These are phyloP conservation scores for Papilio machaon DNA, from an alignment of 1,140 invertebrate genomes.

Conservation along the genomic window DNA sequence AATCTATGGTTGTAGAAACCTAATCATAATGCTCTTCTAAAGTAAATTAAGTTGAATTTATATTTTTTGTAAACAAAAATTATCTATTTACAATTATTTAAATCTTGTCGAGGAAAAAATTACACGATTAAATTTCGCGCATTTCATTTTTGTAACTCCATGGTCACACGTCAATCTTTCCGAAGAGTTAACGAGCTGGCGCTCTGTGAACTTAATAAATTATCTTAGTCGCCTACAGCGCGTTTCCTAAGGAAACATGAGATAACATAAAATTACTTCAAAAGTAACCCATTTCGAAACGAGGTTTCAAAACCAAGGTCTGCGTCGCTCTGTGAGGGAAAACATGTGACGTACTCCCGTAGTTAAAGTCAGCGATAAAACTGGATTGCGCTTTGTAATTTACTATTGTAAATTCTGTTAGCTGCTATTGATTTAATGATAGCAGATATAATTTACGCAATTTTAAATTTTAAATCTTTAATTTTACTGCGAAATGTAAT, in stretches of 20 bases:
- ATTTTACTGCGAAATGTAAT: conserved; percentile 7
- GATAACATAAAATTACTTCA: conserved; percentile 66
- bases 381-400: conserved; percentile 41
- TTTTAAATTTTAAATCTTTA: conserved; percentile 31
- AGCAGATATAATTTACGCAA: conserved; percentile 12
- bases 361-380: conserved; percentile 52
- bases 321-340: conserved; percentile 45
- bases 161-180: conserved; percentile 46
- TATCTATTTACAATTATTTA: not conserved
- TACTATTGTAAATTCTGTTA: conserved; percentile 36
- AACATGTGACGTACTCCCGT: conserved; percentile 48
- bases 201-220: conserved; percentile 67
- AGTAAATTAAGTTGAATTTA: not conserved
- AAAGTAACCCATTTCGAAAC: conserved; percentile 62
- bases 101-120: not conserved
- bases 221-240: conserved; percentile 54
- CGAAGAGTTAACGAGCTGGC: conserved; percentile 49
- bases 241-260: conserved; percentile 51
- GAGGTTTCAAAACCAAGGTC: conserved; percentile 62
- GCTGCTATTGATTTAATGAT: conserved; percentile 24
- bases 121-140: not conserved
- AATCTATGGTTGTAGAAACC: too few species aligned
- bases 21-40: too few species aligned
- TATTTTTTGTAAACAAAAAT: not conserved
- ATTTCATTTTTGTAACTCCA: conserved; percentile 30